Percentiles rank a stretch among this genome's conserved stretches.
These are phyloP conservation scores for Labrus mixtus DNA, from an alignment of 2,113 vertebrate species.

Conservation along the genomic window DNA sequence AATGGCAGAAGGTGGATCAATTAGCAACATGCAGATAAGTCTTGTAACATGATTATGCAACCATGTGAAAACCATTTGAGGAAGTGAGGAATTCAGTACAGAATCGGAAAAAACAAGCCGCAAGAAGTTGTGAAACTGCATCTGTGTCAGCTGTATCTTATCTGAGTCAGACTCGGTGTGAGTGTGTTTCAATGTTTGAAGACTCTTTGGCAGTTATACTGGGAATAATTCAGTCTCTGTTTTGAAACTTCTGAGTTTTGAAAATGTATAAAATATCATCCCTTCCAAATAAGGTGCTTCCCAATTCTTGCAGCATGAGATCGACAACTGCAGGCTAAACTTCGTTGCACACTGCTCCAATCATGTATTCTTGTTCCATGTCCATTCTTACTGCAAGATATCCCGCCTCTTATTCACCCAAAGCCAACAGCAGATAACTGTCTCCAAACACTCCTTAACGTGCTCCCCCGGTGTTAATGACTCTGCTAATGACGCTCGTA, in stretches of 20 bases:
- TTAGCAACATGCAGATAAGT: slow-evolving; percentile 63
- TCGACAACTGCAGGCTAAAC: background rate
- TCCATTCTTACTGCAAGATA: slow-evolving; percentile 25
- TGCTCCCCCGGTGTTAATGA: slow-evolving; percentile 67
- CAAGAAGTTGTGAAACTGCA: background rate
- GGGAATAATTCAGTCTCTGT: background rate
- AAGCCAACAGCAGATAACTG: slow-evolving; percentile 60
- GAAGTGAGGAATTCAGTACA: too few relatives aligned
- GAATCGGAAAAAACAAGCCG: background rate
- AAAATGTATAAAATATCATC: background rate
- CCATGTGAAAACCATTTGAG: background rate
- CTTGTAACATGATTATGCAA: slow-evolving; percentile 25
- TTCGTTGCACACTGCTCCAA: background rate
- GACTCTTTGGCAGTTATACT: background rate
- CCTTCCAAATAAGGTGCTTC: background rate
- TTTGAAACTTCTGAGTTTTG: too few relatives aligned
- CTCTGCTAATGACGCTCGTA: slow-evolving; percentile 67
- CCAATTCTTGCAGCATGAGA: background rate
- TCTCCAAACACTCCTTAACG: slow-evolving; percentile 58
- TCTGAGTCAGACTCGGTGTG: background rate
- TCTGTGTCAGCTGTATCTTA: too few relatives aligned
- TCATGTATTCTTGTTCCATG: slow-evolving; percentile 39
- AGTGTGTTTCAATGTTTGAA: background rate
- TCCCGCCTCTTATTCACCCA: slow-evolving; percentile 41
- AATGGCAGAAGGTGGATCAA: slow-evolving; percentile 60